phyloP scores from a whole-genome alignment of 2,113 vertebrate genomes.

The Glaucomys volans region DNA sequence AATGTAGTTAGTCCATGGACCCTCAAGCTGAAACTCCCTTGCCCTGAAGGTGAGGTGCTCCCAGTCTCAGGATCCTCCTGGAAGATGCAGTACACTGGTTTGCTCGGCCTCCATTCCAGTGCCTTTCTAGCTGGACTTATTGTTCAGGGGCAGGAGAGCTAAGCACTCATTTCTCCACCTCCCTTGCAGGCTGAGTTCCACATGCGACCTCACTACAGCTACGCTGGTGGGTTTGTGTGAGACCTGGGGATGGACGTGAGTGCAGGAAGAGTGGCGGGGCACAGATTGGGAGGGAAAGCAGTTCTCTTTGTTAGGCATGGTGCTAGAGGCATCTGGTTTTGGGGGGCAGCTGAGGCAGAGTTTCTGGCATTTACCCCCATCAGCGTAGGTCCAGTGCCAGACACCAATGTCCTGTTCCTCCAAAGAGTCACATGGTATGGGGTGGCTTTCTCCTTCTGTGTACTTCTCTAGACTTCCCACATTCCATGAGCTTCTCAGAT shows the following conservation, averaged over 20 bases:
- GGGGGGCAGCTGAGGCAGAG: neutral
- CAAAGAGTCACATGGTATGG: neutral
- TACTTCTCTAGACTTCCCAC: neutral
- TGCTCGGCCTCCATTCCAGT: neutral
- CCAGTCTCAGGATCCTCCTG: neutral
- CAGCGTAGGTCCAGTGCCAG: neutral
- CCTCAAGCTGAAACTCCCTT: neutral
- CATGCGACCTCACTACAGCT: neutral
- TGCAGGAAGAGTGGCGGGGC: neutral
- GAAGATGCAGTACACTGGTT: neutral
- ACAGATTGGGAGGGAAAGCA: too few relatives aligned
- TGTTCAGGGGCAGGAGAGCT: neutral
- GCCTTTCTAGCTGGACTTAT: neutral
- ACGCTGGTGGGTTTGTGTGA: neutral
- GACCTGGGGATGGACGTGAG: accelerated
- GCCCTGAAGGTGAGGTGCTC: neutral
- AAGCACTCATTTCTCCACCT: neutral
- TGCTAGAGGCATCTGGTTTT: neutral
- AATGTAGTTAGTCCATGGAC: neutral
- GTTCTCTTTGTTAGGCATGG: neutral
- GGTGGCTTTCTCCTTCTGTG: neutral
- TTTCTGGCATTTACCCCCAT: neutral
- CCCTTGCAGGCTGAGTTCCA: neutral
- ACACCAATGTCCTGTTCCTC: neutral
- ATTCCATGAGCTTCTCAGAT: neutral